Percentiles rank a stretch among this genome's conserved stretches.
Evolutionary conservation across 2,797 vertebrate species (phyloP).

Genomic region (Megaceryle alcyon): DNA sequence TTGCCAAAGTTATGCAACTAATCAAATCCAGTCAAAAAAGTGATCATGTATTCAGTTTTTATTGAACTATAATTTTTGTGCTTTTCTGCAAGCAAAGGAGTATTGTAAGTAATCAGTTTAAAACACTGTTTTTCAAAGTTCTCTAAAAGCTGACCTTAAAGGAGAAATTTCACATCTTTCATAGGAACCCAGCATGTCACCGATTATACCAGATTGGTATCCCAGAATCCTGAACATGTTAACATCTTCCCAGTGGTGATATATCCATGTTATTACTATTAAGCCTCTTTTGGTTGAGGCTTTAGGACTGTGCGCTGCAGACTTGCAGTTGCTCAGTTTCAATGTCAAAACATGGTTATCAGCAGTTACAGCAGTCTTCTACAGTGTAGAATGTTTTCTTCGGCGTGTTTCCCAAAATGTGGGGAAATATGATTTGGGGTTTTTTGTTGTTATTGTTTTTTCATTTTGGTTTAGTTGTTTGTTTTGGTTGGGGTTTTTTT

Average conservation of each 20-base stretch:
- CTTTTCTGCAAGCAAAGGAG: constrained; percentile 50
- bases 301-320: constrained; percentile 51
- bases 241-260: constrained; percentile 47
- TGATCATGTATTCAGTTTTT: constrained; percentile 64
- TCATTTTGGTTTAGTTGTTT: too few relatives aligned
- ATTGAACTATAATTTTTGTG: constrained; percentile 42
- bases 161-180: constrained; percentile 40
- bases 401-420: constrained; percentile 76
- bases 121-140: constrained; percentile 66
- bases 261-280: constrained; percentile 60
- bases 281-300: constrained; percentile 69
- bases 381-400: constrained; percentile 80
- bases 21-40: constrained; percentile 62
- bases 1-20: constrained; percentile 76
- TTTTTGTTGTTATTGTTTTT: background rate
- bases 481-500: background rate
- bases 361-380: constrained; percentile 77
- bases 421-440: constrained; percentile 36
- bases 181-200: constrained; percentile 7
- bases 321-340: constrained; percentile 40
- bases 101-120: constrained; percentile 65
- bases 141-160: constrained; percentile 55
- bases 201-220: constrained; percentile 50
- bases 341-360: constrained; percentile 64
- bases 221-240: constrained; percentile 23